A percentile compares a stretch with the other conserved stretches of the same genome.
Conservation (phyloP, 2,888 invertebrate genomes). For the Junonia oenone region DNA sequence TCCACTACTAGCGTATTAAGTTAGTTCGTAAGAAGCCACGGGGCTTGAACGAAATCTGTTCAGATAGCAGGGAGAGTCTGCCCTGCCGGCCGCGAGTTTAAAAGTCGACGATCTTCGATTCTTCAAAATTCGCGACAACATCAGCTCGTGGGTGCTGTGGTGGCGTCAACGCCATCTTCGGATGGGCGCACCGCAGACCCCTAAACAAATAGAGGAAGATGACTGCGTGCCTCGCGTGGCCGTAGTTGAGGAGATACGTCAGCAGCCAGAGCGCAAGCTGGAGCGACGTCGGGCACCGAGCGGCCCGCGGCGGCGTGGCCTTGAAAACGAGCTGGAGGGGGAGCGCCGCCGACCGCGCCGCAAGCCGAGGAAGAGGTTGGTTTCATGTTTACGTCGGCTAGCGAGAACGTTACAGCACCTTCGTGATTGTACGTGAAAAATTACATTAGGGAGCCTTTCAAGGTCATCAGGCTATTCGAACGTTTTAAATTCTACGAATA, state of each 20-base stretch:
- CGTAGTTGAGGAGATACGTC: slow-evolving; percentile 50
- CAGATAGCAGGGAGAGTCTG: slow-evolving; percentile 33
- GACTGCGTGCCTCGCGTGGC: slow-evolving; percentile 60
- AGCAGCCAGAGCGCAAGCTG: slow-evolving; percentile 54
- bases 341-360: slow-evolving; percentile 60
- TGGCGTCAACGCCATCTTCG: slow-evolving; percentile 74
- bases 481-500: neutral
- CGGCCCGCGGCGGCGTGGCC: slow-evolving; percentile 59
- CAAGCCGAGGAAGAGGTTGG: slow-evolving; percentile 55
- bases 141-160: slow-evolving; percentile 75
- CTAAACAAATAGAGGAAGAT: slow-evolving; percentile 63
- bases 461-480: neutral
- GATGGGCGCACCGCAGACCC: slow-evolving; percentile 77
- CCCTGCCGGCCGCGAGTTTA: slow-evolving; percentile 39
- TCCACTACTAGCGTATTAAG: slow-evolving; percentile 46
- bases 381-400: slow-evolving; percentile 13
- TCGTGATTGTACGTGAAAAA: neutral
- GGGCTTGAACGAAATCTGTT: slow-evolving; percentile 31
- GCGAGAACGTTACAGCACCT: neutral
- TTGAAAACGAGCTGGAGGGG: slow-evolving; percentile 60
- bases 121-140: slow-evolving; percentile 72
- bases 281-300: slow-evolving; percentile 50
- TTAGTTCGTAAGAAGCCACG: slow-evolving; percentile 40
- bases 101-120: slow-evolving; percentile 35
- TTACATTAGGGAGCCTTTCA: neutral